Evolutionary conservation across 2,797 vertebrate genomes (phyloP).

Genomic region (Poeciliopsis infans): DNA sequence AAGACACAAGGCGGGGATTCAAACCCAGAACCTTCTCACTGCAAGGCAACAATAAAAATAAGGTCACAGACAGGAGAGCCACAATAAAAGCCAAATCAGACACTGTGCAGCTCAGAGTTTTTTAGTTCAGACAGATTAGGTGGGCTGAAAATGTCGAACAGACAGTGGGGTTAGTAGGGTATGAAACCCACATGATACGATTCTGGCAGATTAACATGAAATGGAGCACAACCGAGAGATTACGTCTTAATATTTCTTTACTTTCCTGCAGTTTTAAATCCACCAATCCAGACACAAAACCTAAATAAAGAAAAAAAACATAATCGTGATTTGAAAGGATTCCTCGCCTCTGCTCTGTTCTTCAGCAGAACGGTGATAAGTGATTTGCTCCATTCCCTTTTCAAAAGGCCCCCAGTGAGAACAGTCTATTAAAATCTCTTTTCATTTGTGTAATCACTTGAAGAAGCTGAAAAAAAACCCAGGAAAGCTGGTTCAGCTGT

Average conservation of each 20-base stretch:
- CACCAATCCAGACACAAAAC: conserved; percentile 18
- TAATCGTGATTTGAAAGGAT: conserved; percentile 28
- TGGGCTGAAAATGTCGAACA: not conserved
- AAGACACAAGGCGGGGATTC: not conserved
- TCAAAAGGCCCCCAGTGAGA: conserved; percentile 62
- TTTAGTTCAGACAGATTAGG: conserved; percentile 13
- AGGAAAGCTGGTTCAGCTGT: conserved; percentile 58
- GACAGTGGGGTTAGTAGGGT: conserved; percentile 2
- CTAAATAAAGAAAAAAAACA: conserved; percentile 2
- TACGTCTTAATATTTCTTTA: conserved; percentile 6
- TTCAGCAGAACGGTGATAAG: conserved; percentile 41
- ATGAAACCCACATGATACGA: not conserved
- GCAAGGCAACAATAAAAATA: not conserved
- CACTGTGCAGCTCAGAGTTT: conserved; percentile 1
- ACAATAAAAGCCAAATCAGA: conserved; percentile 8
- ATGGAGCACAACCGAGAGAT: conserved; percentile 11
- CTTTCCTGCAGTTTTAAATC: conserved; percentile 4
- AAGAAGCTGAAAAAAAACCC: conserved; percentile 61
- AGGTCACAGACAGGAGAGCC: not conserved
- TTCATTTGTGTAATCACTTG: conserved; percentile 71
- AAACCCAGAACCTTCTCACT: not conserved
- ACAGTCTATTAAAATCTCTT: conserved; percentile 71
- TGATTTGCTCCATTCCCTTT: conserved; percentile 52
- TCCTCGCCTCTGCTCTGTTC: conserved; percentile 23
- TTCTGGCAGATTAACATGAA: conserved; percentile 15